A percentile compares a stretch with the other conserved stretches of the same genome.
Conservation (phyloP, 2,888 invertebrate genomes). For the Chloroclystis v-ata region DNA sequence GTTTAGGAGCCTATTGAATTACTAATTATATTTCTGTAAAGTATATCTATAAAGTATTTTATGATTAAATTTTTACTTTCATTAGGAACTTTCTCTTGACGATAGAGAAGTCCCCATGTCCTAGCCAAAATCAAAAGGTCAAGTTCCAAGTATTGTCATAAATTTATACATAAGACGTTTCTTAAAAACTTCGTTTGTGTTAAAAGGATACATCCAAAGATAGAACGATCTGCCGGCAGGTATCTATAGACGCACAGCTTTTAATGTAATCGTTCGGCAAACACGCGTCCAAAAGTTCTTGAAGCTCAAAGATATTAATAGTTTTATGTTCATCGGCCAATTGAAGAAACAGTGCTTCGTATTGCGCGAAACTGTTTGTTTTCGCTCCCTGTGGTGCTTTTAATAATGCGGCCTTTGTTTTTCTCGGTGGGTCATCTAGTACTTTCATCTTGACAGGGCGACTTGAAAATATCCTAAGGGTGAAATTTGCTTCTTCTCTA, state of each 20-base stretch:
- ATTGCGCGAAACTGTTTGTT: conserved; percentile 87
- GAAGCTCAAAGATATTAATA: conserved; percentile 93
- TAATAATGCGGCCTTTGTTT: conserved; percentile 85
- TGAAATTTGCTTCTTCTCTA: conserved; percentile 92
- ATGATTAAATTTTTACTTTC: no score
- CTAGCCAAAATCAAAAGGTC: no score
- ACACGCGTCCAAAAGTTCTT: conserved; percentile 92
- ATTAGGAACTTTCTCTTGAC: no score
- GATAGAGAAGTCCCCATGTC: no score
- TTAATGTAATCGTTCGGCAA: conserved; percentile 96
- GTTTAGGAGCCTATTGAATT: no score
- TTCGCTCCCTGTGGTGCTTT: conserved; percentile 84
- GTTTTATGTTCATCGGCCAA: conserved; percentile 93
- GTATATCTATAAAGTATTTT: no score
- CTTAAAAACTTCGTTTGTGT: background rate
- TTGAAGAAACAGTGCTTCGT: conserved; percentile 93
- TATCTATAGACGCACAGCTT: conserved; percentile 94
- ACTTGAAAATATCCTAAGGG: conserved; percentile 87
- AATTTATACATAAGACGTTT: no score
- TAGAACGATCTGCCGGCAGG: conserved; percentile 92
- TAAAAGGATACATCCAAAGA: conserved; percentile 90
- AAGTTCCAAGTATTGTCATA: no score
- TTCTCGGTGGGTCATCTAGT: conserved; percentile 81
- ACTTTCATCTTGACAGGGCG: conserved; percentile 87
- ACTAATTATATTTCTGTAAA: no score